Evolutionary conservation across 2,888 invertebrate genomes (phyloP).

Genomic region (Synanthedon vespiformis): DNA sequence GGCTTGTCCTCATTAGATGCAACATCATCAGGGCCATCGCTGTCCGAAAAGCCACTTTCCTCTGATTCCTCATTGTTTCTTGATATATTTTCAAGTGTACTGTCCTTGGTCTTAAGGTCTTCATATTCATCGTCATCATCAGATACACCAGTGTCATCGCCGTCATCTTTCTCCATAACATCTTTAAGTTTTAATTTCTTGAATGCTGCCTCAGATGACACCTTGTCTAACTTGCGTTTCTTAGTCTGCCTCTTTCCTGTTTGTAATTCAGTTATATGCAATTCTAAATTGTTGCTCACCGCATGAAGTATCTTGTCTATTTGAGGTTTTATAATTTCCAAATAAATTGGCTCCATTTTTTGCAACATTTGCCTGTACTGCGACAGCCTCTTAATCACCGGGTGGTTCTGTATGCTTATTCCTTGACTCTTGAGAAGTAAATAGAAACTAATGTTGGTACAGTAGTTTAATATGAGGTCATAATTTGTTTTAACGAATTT

Average conservation of each 20-base stretch:
- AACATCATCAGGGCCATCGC: slow-evolving; percentile 35
- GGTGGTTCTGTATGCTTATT: slow-evolving; percentile 82
- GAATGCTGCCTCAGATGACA: slow-evolving; percentile 26
- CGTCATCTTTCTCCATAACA: slow-evolving; percentile 48
- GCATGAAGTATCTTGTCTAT: slow-evolving; percentile 73
- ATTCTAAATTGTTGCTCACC: slow-evolving; percentile 51
- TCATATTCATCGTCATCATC: slow-evolving; percentile 55
- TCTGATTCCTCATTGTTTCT: slow-evolving; percentile 45
- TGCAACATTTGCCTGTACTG: slow-evolving; percentile 83
- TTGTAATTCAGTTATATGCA: slow-evolving; percentile 28
- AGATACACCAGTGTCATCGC: slow-evolving; percentile 55
- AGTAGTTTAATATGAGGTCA: slow-evolving; percentile 81
- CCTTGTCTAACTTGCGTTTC: slow-evolving; percentile 40
- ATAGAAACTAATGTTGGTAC: slow-evolving; percentile 88
- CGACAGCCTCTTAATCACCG: slow-evolving; percentile 86
- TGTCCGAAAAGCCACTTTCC: slow-evolving; percentile 58
- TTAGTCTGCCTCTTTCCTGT: slow-evolving; percentile 19
- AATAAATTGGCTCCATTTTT: slow-evolving; percentile 78
- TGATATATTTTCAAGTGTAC: slow-evolving; percentile 13
- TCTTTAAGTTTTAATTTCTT: slow-evolving; percentile 55
- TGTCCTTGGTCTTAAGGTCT: slow-evolving; percentile 32
- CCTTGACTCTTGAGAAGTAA: slow-evolving; percentile 84
- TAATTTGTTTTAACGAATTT: slow-evolving; percentile 80
- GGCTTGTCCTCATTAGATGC: slow-evolving; percentile 39
- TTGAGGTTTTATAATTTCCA: slow-evolving; percentile 76